phyloP scores from a whole-genome alignment of 2,797 vertebrate genomes.

The Lagocephalus sceleratus region DNA sequence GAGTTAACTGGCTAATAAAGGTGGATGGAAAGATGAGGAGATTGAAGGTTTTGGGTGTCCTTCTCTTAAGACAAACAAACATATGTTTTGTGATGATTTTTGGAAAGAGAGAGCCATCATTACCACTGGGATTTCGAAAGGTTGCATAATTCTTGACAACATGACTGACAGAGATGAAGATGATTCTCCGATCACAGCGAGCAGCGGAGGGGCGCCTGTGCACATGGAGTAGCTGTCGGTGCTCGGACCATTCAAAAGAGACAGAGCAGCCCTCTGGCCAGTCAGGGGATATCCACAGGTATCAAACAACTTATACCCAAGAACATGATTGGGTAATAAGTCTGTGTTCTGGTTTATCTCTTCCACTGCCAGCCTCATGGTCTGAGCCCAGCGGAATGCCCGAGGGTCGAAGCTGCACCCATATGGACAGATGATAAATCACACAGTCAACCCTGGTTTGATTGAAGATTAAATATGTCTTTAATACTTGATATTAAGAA shows the following conservation, averaged over 20 bases:
- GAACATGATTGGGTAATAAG: conserved; percentile 64
- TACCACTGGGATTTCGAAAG: conserved; percentile 77
- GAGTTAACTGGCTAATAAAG: neutral
- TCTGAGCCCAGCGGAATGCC: conserved; percentile 75
- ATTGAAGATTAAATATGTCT: too few relatives aligned
- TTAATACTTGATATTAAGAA: too few relatives aligned
- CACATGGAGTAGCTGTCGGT: conserved; percentile 57
- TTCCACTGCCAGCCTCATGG: conserved; percentile 75
- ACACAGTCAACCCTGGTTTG: neutral
- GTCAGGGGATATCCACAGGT: conserved; percentile 76
- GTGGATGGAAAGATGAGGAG: neutral
- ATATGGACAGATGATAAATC: neutral
- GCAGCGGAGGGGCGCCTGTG: conserved; percentile 53
- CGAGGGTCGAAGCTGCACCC: conserved; percentile 73
- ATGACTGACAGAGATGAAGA: conserved; percentile 79
- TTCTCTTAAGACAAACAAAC: neutral
- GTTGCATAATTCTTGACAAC: conserved; percentile 70
- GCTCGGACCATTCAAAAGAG: conserved; percentile 62
- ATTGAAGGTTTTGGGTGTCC: too few relatives aligned
- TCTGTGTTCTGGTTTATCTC: conserved; percentile 69
- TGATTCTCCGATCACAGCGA: conserved; percentile 75
- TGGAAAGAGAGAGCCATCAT: neutral
- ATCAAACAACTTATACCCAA: conserved; percentile 79
- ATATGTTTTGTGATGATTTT: neutral
- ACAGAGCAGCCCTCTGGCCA: conserved; percentile 70